Conservation (phyloP, 2,113 vertebrate genomes). For the Channa maculata region DNA sequence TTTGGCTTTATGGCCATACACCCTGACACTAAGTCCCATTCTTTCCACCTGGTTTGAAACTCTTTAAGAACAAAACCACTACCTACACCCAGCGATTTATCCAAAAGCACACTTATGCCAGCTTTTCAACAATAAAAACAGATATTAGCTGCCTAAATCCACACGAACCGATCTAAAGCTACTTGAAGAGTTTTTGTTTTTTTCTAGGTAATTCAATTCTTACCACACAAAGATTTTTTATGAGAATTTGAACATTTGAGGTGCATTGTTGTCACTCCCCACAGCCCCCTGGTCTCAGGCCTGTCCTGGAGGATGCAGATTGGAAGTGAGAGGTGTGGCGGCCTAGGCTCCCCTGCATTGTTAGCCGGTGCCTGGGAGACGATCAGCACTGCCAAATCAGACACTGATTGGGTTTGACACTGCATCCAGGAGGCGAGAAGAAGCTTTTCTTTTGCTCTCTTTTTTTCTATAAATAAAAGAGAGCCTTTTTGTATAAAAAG, state of each 20-base stretch:
- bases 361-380: conserved; percentile 84
- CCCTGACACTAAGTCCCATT: conserved; percentile 65
- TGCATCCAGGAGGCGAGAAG: conserved; percentile 89
- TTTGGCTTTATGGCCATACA: conserved; percentile 49
- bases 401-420: conserved; percentile 98
- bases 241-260: conserved; percentile 58
- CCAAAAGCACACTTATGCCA: conserved; percentile 30
- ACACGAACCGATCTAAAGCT: conserved; percentile 52
- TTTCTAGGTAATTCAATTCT: conserved; percentile 65
- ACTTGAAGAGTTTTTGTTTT: conserved; percentile 36
- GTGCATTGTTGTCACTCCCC: conserved; percentile 44
- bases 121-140: conserved; percentile 39
- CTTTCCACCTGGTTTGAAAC: conserved; percentile 34
- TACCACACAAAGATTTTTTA: conserved; percentile 39
- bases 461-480: conserved; percentile 65
- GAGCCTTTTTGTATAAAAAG: conserved; percentile 60
- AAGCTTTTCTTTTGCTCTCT: conserved; percentile 80
- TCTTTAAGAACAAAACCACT: conserved; percentile 62
- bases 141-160: conserved; percentile 58
- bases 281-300: conserved; percentile 54
- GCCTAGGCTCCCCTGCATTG: conserved; percentile 88
- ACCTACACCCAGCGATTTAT: conserved; percentile 47
- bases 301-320: conserved; percentile 90
- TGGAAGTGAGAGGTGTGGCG: conserved; percentile 98
- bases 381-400: conserved; percentile 73